Percentiles rank a stretch among this genome's conserved stretches.
Conservation (phyloP, 1,140 invertebrate genomes). For the Neodiprion fabricii region DNA sequence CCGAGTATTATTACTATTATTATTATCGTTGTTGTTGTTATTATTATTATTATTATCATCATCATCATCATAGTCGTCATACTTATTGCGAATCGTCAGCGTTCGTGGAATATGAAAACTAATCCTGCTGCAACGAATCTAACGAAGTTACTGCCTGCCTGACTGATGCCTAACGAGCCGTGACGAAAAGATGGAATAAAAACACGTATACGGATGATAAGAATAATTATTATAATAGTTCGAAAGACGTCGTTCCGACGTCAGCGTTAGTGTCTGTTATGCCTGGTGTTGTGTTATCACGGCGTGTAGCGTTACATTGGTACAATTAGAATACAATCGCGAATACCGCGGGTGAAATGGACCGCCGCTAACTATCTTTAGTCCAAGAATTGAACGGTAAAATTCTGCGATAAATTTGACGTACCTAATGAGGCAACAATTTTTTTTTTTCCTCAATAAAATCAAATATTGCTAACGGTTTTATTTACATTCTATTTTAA, state of each 20-base stretch:
- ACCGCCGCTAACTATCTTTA: neutral
- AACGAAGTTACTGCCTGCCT: no score
- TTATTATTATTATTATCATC: no score
- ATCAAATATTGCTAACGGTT: no score
- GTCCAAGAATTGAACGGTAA: no score
- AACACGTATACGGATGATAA: neutral
- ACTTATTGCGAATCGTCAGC: conserved; percentile 31
- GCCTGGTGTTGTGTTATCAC: conserved; percentile 19
- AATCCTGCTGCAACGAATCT: conserved; percentile 37
- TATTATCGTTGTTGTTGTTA: no score
- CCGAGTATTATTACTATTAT: no score
- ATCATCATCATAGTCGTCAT: no score
- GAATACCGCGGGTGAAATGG: neutral
- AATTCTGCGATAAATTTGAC: no score
- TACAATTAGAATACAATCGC: conserved; percentile 43
- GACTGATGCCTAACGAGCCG: no score
- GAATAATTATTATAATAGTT: neutral
- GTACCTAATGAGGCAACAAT: no score
- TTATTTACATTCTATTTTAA: no score
- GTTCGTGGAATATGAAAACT: conserved; percentile 42
- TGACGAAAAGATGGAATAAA: neutral
- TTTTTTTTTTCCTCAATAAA: no score
- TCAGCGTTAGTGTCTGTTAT: conserved; percentile 25
- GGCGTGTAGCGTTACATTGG: conserved; percentile 43
- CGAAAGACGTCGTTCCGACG: conserved; percentile 29